Evolutionary conservation across 2,888 invertebrate species (phyloP).

Genomic region (Dynastes grantii): DNA sequence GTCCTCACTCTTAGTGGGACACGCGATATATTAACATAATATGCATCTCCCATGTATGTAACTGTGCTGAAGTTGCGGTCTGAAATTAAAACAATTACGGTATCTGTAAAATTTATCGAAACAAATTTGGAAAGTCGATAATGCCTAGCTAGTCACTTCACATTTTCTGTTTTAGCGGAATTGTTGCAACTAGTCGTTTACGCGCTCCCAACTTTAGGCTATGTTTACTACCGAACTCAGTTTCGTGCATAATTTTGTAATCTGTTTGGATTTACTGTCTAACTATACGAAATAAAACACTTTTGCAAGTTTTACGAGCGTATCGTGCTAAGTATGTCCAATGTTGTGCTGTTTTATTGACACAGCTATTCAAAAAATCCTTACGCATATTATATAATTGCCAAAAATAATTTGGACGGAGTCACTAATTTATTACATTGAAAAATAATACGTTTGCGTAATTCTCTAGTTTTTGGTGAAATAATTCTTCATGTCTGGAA

Average conservation of each 20-base stretch:
- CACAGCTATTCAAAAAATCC: too few relatives aligned
- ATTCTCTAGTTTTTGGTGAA: too few relatives aligned
- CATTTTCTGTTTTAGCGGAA: background rate
- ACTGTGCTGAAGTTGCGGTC: background rate
- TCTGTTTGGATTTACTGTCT: background rate
- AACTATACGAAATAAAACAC: background rate
- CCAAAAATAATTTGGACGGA: too few relatives aligned
- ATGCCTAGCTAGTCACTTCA: background rate
- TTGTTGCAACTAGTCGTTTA: background rate
- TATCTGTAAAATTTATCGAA: background rate
- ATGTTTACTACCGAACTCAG: conserved; percentile 10
- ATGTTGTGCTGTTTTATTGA: too few relatives aligned
- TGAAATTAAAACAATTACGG: background rate
- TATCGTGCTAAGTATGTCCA: too few relatives aligned
- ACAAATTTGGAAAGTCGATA: background rate
- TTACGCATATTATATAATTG: too few relatives aligned
- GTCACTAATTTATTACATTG: too few relatives aligned
- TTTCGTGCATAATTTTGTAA: conserved; percentile 13
- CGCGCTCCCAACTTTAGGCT: conserved; percentile 12
- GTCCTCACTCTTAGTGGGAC: too few relatives aligned
- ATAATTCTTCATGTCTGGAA: too few relatives aligned
- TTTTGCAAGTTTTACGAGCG: background rate
- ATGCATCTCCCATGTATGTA: background rate
- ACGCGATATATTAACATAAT: too few relatives aligned
- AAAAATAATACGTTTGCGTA: too few relatives aligned